These are phyloP conservation scores for Hydriomena furcata DNA, from an alignment of 2,888 invertebrate genomes.

Conservation along the genomic window DNA sequence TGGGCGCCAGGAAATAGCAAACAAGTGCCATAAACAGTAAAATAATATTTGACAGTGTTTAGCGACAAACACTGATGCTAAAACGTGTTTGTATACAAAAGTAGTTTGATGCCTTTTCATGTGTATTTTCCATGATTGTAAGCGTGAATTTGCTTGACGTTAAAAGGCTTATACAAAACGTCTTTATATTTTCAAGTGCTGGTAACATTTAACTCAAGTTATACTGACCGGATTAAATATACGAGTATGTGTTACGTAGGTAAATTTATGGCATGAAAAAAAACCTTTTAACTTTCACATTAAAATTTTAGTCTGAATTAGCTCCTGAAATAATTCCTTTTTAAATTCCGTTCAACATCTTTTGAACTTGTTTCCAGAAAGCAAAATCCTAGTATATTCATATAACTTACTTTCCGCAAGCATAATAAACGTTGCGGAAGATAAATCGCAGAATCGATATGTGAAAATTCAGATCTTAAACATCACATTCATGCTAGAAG, in stretches of 20 bases:
- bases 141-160: conserved; percentile 46
- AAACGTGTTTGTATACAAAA: conserved; percentile 58
- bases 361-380: too few relatives aligned
- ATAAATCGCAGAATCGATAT: conserved; percentile 19
- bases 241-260: too few relatives aligned
- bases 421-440: conserved; percentile 17
- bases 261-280: too few relatives aligned
- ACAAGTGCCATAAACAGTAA: conserved; percentile 32
- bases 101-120: conserved; percentile 45
- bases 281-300: too few relatives aligned
- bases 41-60: conserved; percentile 46
- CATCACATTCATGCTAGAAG: conserved; percentile 9
- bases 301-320: too few relatives aligned
- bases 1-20: conserved; percentile 38
- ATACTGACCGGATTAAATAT: too few relatives aligned
- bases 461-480: conserved; percentile 15
- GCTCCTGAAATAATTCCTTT: too few relatives aligned
- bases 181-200: too few relatives aligned
- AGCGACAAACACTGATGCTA: conserved; percentile 48
- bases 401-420: background rate
- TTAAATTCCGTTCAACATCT: too few relatives aligned
- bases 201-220: too few relatives aligned
- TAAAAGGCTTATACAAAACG: conserved; percentile 28
- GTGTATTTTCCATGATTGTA: conserved; percentile 40
- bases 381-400: background rate